A percentile compares a stretch with the other conserved stretches of the same genome.
Conservation (phyloP, 1,140 invertebrate genomes). For the Schlechtendalia chinensis region DNA sequence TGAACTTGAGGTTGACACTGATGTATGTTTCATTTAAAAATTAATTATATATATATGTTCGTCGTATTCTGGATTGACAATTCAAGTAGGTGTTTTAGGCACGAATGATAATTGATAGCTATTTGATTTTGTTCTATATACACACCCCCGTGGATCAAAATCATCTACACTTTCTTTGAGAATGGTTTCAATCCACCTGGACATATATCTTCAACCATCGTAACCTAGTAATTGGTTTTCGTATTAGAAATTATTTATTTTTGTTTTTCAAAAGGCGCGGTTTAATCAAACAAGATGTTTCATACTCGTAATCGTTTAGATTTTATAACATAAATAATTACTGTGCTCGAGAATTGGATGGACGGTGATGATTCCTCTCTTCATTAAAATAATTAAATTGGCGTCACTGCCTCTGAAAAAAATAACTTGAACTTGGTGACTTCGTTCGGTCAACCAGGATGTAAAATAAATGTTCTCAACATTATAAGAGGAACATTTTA, state of each 20-base stretch:
- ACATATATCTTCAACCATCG: not conserved
- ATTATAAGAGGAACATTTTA: not conserved
- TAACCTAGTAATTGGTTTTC: not conserved
- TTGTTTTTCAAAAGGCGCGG: too few species aligned
- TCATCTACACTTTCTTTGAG: not conserved
- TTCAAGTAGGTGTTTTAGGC: not conserved
- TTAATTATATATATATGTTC: not conserved
- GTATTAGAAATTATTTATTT: not conserved
- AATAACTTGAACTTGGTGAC: conserved; percentile 9
- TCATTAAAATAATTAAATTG: not conserved
- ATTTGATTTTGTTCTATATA: not conserved
- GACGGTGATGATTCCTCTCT: not conserved
- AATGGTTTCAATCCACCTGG: not conserved
- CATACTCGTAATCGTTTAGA: too few species aligned
- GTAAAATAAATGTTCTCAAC: not conserved
- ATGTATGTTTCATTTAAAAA: too few species aligned
- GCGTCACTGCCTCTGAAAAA: not conserved
- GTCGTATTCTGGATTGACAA: not conserved
- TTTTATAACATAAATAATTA: too few species aligned
- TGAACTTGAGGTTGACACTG: too few species aligned
- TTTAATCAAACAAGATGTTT: too few species aligned
- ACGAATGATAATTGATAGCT: not conserved
- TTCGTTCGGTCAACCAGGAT: not conserved
- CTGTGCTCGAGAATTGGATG: not conserved
- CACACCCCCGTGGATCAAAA: not conserved